phyloP scores from a whole-genome alignment of 2,888 invertebrate genomes.

The Drosophila ustulata region DNA sequence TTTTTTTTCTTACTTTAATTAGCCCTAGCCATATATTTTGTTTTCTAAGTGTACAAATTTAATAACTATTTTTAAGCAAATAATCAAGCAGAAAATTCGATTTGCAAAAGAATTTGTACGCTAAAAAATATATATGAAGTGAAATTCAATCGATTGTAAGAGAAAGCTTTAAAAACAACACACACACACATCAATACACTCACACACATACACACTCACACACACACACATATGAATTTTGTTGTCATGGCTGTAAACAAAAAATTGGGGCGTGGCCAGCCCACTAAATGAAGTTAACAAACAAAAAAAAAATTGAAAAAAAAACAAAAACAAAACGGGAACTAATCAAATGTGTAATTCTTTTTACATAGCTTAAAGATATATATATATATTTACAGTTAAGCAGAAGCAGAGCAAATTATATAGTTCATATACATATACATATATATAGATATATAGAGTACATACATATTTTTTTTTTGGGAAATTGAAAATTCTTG shows the following conservation, averaged over 20 bases:
- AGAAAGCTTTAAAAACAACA: slow-evolving; percentile 74
- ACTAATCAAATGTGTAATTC: slow-evolving; percentile 67
- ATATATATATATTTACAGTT: slow-evolving; percentile 21
- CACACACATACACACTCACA: slow-evolving; percentile 20
- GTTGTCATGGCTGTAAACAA: slow-evolving; percentile 55
- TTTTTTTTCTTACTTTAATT: slow-evolving; percentile 4
- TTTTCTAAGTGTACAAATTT: slow-evolving; percentile 54
- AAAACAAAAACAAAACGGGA: slow-evolving; percentile 26
- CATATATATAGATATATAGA: slow-evolving; percentile 29
- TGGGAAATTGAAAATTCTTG: slow-evolving; percentile 80
- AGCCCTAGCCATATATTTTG: slow-evolving; percentile 3
- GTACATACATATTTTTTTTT: slow-evolving; percentile 53
- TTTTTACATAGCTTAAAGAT: slow-evolving; percentile 44
- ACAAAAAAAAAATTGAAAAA: slow-evolving; percentile 10
- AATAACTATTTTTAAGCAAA: slow-evolving; percentile 6
- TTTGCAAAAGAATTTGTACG: slow-evolving; percentile 55
- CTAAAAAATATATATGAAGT: slow-evolving; percentile 19
- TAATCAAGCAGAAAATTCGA: slow-evolving; percentile 52
- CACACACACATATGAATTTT: slow-evolving; percentile 56
- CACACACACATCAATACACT: not conserved
- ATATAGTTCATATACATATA: slow-evolving; percentile 1
- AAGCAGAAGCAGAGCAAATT: slow-evolving; percentile 2
- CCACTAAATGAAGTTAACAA: slow-evolving; percentile 58
- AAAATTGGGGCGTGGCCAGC: slow-evolving; percentile 56
- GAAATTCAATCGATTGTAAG: slow-evolving; percentile 63